Percentiles rank a stretch among this genome's conserved stretches.
phyloP scores from a whole-genome alignment of 2,113 vertebrate species.

The Plectropomus leopardus region DNA sequence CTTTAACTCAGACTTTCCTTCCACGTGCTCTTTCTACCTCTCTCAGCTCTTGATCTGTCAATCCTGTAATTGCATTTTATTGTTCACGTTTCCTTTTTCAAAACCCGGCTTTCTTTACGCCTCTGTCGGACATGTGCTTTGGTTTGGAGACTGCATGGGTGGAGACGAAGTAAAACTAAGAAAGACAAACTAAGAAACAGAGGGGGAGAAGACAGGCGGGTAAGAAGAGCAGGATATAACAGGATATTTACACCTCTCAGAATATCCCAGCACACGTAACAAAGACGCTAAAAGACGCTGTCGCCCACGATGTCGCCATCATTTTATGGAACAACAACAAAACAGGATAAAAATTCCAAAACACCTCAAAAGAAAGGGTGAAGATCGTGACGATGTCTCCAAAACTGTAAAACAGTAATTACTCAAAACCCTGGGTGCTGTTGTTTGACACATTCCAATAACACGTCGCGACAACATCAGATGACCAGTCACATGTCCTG shows the following conservation, averaged over 20 bases:
- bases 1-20: background rate
- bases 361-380: slow-evolving; percentile 47
- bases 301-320: background rate
- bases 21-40: slow-evolving; percentile 7
- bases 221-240: slow-evolving; percentile 37
- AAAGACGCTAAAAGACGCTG: slow-evolving; percentile 29
- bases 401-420: slow-evolving; percentile 77
- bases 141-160: slow-evolving; percentile 12
- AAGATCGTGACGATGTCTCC: slow-evolving; percentile 44
- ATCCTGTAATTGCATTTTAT: slow-evolving; percentile 53
- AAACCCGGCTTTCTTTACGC: background rate
- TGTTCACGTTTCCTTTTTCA: slow-evolving; percentile 38
- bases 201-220: background rate
- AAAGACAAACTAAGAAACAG: background rate
- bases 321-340: slow-evolving; percentile 59
- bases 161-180: background rate
- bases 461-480: slow-evolving; percentile 61
- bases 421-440: slow-evolving; percentile 47
- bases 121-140: slow-evolving; percentile 37
- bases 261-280: slow-evolving; percentile 49
- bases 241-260: slow-evolving; percentile 62
- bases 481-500: slow-evolving; percentile 72
- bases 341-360: slow-evolving; percentile 32
- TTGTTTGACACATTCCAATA: slow-evolving; percentile 68
- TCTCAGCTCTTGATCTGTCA: slow-evolving; percentile 13